Evolutionary conservation across 2,888 invertebrate genomes (phyloP).

Genomic region (Nemoura dubitans): DNA sequence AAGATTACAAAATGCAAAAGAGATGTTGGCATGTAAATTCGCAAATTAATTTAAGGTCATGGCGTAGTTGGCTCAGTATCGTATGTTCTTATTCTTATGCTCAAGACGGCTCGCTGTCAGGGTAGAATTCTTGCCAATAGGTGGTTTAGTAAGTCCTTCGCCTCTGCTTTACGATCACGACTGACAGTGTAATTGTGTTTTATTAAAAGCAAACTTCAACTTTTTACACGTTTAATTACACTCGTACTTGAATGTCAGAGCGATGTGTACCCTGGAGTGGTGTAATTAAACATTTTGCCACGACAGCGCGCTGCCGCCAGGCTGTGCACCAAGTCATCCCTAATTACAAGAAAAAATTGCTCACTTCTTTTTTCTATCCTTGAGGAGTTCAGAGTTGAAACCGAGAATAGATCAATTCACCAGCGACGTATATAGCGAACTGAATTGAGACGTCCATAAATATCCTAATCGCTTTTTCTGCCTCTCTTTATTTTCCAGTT

Average conservation of each 20-base stretch:
- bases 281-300: not conserved
- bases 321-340: not conserved
- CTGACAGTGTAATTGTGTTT: not conserved
- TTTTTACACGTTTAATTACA: not conserved
- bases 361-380: not conserved
- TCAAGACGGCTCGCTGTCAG: not conserved
- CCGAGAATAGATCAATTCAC: not conserved
- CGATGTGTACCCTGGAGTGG: not conserved
- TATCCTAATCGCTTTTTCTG: constrained; percentile 18
- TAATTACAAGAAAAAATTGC: not conserved
- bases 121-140: not conserved
- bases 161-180: not conserved
- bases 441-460: constrained; percentile 3
- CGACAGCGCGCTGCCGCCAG: not conserved
- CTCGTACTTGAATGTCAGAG: not conserved
- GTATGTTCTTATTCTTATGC: not conserved
- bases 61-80: not conserved
- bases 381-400: not conserved
- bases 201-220: not conserved
- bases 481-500: constrained; percentile 57
- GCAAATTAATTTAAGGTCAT: not conserved
- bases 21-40: not conserved
- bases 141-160: not conserved
- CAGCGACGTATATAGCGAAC: not conserved
- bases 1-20: not conserved